Evolutionary conservation across 2,113 vertebrate species (phyloP).

Genomic region (Sylvietta virens): DNA sequence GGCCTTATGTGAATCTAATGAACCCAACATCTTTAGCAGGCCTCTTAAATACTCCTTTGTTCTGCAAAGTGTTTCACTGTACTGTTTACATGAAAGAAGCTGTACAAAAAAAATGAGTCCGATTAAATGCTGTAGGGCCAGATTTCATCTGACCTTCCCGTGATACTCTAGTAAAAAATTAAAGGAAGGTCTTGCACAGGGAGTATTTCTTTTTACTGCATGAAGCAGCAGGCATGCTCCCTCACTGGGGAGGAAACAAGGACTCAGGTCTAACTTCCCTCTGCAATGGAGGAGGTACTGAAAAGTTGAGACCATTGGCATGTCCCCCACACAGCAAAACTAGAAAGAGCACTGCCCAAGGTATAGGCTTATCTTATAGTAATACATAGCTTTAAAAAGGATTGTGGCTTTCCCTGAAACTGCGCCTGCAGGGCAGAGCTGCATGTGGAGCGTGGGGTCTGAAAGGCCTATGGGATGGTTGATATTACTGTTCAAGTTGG

Average conservation of each 20-base stretch:
- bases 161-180: neutral
- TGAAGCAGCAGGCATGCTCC: neutral
- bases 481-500: neutral
- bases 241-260: neutral
- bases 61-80: neutral
- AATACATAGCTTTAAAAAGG: neutral
- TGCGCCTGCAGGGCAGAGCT: neutral
- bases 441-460: neutral
- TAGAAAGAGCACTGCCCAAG: neutral
- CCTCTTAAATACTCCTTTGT: constrained; percentile 35
- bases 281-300: neutral
- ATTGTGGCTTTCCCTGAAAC: neutral
- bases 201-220: neutral
- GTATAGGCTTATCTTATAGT: neutral
- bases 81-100: constrained; percentile 36
- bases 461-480: neutral
- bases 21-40: neutral
- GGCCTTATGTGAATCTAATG: constrained; percentile 11
- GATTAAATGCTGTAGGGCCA: constrained; percentile 24
- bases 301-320: neutral
- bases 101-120: neutral
- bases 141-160: neutral
- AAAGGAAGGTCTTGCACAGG: neutral
- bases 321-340: neutral
- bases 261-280: neutral